Evolutionary conservation across 2,888 invertebrate species (phyloP), one percentile per base, ranked within the genome.

Genomic region (Leptinotarsa tumamoca): DNA sequence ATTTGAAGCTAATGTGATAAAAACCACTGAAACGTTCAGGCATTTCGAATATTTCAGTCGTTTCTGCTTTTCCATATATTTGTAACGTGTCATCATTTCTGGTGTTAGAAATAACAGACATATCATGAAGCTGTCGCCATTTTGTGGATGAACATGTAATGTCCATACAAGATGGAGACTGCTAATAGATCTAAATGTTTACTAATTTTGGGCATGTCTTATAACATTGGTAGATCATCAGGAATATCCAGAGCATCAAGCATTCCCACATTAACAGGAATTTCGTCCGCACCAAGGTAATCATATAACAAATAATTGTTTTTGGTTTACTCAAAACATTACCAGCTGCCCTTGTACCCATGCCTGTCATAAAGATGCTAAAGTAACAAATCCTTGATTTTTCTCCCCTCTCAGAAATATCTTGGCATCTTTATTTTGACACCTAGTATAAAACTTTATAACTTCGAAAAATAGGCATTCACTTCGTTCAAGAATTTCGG

Each of bases 221-320:
- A 82, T 85, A 87, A 86, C 86, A 84, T 86, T 84, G 79, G 82
- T 90, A 91, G 91, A 90, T 89, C 90, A 86, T 89, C 94, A 89
- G 93, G 93, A 90, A 95, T 95, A 91, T 94, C 94, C 92, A 93
- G 95, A 92, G 94, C 95, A 87, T 95, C 95, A 90, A 95, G 95
- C 91, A 96, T 96, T 91, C 95, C 96, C 89, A 94, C 95, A 90
- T 92, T 95, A 90, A 92, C 93, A 86, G 92, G 92, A 89, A 91
- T 92, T 89, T 91, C 91, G 89, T 90, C 91, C 87, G 77, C 92
- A 89, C 92, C 92, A 92, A 94, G 94, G 94, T 94, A 94, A 91
- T 89, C 86, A 85, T 43, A 13, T 83, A 88, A 86, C 85, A n/a
- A 43, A 33, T 71, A 49, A 69, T 27, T 56, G 14, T 54, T 15